phyloP scores from a whole-genome alignment of 2,888 invertebrate genomes.

The Charanyca ferruginea region DNA sequence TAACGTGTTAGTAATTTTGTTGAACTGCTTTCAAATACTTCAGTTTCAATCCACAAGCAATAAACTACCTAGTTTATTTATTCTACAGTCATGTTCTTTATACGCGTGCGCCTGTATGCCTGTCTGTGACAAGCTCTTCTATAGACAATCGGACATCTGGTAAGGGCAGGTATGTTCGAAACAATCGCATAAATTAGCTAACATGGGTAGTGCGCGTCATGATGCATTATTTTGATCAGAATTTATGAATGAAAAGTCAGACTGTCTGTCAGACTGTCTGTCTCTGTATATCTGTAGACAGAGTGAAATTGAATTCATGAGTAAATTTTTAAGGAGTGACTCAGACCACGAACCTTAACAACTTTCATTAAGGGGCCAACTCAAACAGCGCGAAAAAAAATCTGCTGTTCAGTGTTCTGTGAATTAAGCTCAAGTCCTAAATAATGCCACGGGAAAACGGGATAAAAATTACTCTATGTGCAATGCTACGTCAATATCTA shows the following conservation, averaged over 20 bases:
- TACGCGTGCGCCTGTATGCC: constrained; percentile 16
- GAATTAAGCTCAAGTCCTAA: no score
- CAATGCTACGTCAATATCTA: no score
- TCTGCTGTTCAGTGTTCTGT: no score
- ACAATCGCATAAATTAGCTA: constrained; percentile 51
- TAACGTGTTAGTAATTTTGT: background rate
- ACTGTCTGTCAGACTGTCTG: background rate
- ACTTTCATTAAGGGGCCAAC: no score
- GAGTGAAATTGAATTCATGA: no score
- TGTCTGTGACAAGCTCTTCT: constrained; percentile 51
- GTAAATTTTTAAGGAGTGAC: no score
- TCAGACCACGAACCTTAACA: no score
- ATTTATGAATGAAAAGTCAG: constrained; percentile 36
- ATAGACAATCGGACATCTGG: constrained; percentile 48
- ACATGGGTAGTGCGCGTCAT: constrained; percentile 10
- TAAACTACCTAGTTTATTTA: constrained; percentile 30
- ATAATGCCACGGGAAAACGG: no score
- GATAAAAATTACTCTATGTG: no score
- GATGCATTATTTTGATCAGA: constrained; percentile 4
- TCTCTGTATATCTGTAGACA: background rate
- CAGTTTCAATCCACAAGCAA: background rate
- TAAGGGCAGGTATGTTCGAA: constrained; percentile 50
- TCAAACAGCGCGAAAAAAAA: no score
- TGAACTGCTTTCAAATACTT: background rate
- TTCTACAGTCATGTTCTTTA: constrained; percentile 17